phyloP scores from a whole-genome alignment of 2,113 vertebrate species.

The Poecilia latipinna region DNA sequence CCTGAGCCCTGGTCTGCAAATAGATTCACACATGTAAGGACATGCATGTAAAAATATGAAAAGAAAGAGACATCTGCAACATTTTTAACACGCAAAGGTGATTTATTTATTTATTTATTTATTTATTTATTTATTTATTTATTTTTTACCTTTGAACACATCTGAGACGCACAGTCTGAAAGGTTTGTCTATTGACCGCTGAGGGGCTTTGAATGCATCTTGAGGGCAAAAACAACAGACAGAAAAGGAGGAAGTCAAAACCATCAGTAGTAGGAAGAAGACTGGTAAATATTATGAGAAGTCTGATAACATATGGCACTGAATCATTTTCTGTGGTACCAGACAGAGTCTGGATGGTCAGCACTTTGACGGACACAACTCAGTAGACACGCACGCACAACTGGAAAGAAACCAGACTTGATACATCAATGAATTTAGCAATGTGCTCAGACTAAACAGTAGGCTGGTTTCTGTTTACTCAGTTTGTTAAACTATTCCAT shows the following conservation, averaged over 20 bases:
- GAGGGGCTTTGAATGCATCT: slow-evolving; percentile 95
- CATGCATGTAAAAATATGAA: background rate
- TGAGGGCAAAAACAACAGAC: background rate
- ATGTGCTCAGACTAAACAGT: background rate
- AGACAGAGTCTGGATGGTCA: background rate
- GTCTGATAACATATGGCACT: background rate
- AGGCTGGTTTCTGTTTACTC: background rate
- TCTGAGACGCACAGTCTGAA: slow-evolving; percentile 95
- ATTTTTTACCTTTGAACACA: slow-evolving; percentile 93
- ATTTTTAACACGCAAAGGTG: background rate
- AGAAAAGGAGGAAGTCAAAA: slow-evolving; percentile 16
- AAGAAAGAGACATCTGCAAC: background rate
- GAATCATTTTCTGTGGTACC: slow-evolving; percentile 44
- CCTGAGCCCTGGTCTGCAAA: slow-evolving; percentile 95
- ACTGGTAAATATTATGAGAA: background rate
- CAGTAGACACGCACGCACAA: background rate
- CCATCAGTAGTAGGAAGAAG: background rate
- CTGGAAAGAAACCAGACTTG: background rate
- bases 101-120: too few species aligned
- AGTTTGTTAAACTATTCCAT: background rate
- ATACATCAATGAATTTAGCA: background rate
- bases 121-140: too few species aligned
- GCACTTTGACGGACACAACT: background rate
- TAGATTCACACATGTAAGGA: slow-evolving; percentile 1
- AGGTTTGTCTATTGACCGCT: slow-evolving; percentile 92